These are phyloP conservation scores for Hydriomena furcata DNA, from an alignment of 2,888 invertebrate genomes.

Conservation along the genomic window DNA sequence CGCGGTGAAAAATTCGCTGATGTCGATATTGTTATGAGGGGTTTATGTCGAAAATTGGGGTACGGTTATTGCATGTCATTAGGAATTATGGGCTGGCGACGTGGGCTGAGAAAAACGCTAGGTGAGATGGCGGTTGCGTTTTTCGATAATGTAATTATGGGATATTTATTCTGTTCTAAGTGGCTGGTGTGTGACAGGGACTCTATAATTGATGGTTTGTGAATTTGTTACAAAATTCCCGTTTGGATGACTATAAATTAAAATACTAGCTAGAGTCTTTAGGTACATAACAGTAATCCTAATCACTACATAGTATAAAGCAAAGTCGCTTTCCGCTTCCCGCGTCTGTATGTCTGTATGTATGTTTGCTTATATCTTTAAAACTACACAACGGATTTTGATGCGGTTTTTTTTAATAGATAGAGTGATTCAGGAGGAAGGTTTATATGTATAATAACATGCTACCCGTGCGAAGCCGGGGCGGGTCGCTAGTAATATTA, in stretches of 20 bases:
- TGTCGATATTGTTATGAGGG: constrained; percentile 84
- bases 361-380: no score
- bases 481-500: no score
- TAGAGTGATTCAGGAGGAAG: no score
- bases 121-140: constrained; percentile 65
- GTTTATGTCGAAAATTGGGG: constrained; percentile 83
- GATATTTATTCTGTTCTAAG: constrained; percentile 74
- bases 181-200: constrained; percentile 35
- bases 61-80: constrained; percentile 84
- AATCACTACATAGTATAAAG: no score
- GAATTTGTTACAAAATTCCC: background rate
- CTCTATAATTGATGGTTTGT: constrained; percentile 9
- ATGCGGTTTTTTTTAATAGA: no score
- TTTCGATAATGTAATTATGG: constrained; percentile 81
- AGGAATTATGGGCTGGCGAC: constrained; percentile 82
- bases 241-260: no score
- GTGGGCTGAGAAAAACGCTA: constrained; percentile 64
- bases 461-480: no score
- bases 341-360: no score
- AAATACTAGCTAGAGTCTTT: background rate
- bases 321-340: no score
- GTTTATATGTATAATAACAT: no score
- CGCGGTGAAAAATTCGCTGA: constrained; percentile 71
- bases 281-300: no score
- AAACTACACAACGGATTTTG: no score